A percentile compares a stretch with the other conserved stretches of the same genome.
These are phyloP conservation scores for Cacoxenus indagator DNA, from an alignment of 2,888 invertebrate species.

Conservation along the genomic window DNA sequence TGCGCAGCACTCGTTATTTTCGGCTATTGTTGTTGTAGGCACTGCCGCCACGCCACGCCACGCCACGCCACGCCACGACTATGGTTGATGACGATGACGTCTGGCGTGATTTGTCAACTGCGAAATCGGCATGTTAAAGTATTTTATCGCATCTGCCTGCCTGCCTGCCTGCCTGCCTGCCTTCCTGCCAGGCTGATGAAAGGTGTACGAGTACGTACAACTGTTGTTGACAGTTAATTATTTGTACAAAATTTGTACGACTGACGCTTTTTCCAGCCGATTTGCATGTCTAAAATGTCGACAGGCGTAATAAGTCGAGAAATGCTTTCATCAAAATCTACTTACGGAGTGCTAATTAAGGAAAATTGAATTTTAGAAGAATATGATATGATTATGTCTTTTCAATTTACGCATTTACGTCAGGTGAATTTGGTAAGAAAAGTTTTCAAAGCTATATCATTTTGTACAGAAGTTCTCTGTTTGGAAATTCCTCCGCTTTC, in stretches of 20 bases:
- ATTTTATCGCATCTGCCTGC: neutral
- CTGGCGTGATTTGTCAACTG: conserved; percentile 16
- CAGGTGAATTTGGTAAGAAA: no score
- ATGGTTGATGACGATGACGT: conserved; percentile 9
- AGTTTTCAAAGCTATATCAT: no score
- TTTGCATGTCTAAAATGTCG: conserved; percentile 45
- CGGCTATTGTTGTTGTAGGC: conserved; percentile 31
- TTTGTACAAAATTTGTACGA: conserved; percentile 52
- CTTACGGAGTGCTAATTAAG: no score
- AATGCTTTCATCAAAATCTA: no score
- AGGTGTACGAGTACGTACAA: conserved; percentile 29
- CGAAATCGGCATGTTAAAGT: neutral
- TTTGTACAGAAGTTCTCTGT: no score
- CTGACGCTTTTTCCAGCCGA: no score
- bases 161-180: neutral
- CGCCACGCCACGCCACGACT: neutral
- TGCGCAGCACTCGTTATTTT: conserved; percentile 25
- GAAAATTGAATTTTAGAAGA: no score
- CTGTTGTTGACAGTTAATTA: conserved; percentile 59
- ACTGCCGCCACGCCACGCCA: neutral
- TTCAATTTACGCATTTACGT: no score
- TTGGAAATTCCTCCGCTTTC: no score
- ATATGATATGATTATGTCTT: no score
- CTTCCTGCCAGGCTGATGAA: neutral
- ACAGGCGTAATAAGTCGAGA: conserved; percentile 34